Evolutionary conservation across 2,113 vertebrate species (phyloP), one percentile per base, ranked within the genome.

Genomic region (Passer montanus): DNA sequence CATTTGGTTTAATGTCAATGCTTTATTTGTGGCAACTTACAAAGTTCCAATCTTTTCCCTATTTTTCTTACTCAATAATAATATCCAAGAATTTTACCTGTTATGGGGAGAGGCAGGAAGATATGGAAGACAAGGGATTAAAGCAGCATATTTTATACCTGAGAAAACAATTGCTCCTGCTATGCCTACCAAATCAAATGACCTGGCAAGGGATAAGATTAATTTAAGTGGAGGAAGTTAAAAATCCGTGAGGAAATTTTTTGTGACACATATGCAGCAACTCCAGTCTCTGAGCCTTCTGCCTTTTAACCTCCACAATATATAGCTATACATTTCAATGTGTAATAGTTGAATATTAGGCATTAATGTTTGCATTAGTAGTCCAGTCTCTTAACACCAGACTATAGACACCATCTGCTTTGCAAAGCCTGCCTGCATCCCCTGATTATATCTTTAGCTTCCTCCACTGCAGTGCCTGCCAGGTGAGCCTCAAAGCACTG

Each of bases 401-500:
- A 93, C 97, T 97, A 91, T 79, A 96, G 97, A 95, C 94, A 95
- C 97, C 98, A 98, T 98, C 98, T 98, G 98, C 96, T 98, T 97
- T 89, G 97, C 95, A 97, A 95, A 98, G 97, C 91, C 96, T 95
- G 97, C 96, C 96, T 97, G 92, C 97, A 97, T 97, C 97, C 98
- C 97, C 97, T 97, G 98, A 98, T 98, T 98, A 93, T 91, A 97
- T 98, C 98, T 96, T 97, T 80, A 97, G 98, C 97, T 97, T 97
- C 97, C 98, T 98, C 96, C 87, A 66, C 97, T 91, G 97, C 97
- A 91, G 79, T 97, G 98, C 97, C 97, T 98, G 97, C 98, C 98
- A 98, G 98, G 98, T 98, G 98, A 98, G 97, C 97, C 79, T n/a
- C 97, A 88, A 95, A 97, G 96, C 97, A 7, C 97, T 69, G 98